A percentile compares a stretch with the other conserved stretches of the same genome.
Evolutionary conservation across 2,797 vertebrate species (phyloP).

Genomic region (Epinephelus coioides): DNA sequence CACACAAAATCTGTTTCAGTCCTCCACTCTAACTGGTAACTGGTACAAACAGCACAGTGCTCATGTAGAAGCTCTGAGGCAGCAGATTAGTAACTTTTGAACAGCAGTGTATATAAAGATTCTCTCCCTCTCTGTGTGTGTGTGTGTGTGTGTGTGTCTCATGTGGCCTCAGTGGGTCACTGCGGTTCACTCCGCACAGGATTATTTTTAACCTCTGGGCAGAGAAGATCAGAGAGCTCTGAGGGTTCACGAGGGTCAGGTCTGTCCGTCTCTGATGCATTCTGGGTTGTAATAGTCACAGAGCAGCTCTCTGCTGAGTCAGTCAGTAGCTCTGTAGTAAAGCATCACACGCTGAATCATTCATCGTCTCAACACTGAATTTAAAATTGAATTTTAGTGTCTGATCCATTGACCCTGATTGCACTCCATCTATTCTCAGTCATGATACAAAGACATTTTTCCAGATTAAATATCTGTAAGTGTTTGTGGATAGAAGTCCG

Average conservation of each 20-base stretch:
- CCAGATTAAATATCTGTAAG: neutral
- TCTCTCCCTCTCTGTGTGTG: too few species aligned
- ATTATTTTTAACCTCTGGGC: constrained; percentile 7
- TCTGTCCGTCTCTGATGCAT: neutral
- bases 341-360: neutral
- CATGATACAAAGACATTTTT: neutral
- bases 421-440: too few species aligned
- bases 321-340: constrained; percentile 8
- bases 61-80: neutral
- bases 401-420: neutral
- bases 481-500: too few species aligned
- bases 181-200: neutral
- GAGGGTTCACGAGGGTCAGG: neutral
- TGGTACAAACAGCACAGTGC: too few species aligned
- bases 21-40: too few species aligned
- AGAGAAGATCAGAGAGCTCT: neutral
- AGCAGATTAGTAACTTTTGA: neutral
- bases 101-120: neutral
- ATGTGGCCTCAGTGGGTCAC: neutral
- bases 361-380: neutral
- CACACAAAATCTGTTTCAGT: neutral
- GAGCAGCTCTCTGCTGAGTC: neutral
- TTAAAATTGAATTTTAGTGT: too few species aligned
- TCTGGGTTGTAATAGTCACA: neutral
- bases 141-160: neutral